Base-by-base conservation (phyloP, 2,113 vertebrate species). In the Lonchura striata region DNA sequence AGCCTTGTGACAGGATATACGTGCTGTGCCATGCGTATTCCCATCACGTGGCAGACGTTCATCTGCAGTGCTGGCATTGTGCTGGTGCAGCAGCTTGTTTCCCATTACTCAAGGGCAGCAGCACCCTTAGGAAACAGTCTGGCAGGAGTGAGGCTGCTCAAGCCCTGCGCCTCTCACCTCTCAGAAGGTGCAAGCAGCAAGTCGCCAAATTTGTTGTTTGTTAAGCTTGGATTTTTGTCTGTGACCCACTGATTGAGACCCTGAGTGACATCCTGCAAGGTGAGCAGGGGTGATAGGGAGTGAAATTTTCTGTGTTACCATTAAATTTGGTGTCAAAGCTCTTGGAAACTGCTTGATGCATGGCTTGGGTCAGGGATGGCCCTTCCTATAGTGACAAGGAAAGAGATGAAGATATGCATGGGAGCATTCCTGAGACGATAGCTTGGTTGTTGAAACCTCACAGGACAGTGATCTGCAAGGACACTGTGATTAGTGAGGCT, bases 1-100 rank as follows among this genome's bases (percentile, higher is more conserved):
- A 56, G 53, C 75, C 76, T 68, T 71, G 47, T 92, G 72, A 74
- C 37, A 25, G 59, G 64, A 28, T 49, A 10, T 10, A 7, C 8
- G 3, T 0, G 0, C 33, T 7, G 3, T 56, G 52, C 79, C 35
- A 33, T 1, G 2, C 15, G 0, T 2, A 5, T 79, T 79, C 75
- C 82, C 61, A 3, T 76, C 60, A 24, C 4, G 6, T 53, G 81
- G 54, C 18, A 37, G 30, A 23, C 13, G 0, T 2, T 7, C 27
- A 9, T 61, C 61, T 35, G 86, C 27, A 3, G 0, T 0, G 0
- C 30, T 44, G 90, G 27, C 52, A 28, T 75, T n/a, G 70, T 15
- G 10, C 56, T 61, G 61, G 17, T 66, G 25, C 74, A 53, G 53
- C 7, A 27, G 14, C 24, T 52, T 33, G 33, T 39, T 70, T 63